Percentiles rank a stretch among this genome's conserved stretches.
Evolutionary conservation across 1,140 invertebrate species (phyloP).

Genomic region (Vanessa atalanta): DNA sequence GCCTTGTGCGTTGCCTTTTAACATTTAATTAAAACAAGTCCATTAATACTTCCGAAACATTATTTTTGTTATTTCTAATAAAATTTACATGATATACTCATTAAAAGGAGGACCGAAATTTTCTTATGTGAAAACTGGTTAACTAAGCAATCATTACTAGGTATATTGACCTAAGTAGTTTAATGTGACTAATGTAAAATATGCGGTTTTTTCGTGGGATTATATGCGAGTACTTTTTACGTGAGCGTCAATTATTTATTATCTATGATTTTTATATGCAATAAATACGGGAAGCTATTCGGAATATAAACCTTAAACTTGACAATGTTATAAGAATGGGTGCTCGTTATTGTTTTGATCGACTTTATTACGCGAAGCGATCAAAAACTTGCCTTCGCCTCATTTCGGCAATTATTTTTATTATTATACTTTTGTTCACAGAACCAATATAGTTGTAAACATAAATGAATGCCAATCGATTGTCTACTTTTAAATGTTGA

Average conservation of each 20-base stretch:
- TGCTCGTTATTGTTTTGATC: no score
- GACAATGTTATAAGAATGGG: no score
- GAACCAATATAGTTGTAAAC: no score
- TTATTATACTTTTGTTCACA: no score
- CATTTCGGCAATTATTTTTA: no score
- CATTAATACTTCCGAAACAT: conserved; percentile 15
- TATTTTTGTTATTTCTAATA: conserved; percentile 17
- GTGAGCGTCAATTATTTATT: neutral
- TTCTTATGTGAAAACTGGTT: conserved; percentile 14
- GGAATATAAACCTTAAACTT: no score
- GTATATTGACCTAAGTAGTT: conserved; percentile 13
- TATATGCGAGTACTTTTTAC: conserved; percentile 1
- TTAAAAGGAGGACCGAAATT: conserved; percentile 11
- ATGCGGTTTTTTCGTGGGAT: conserved; percentile 9
- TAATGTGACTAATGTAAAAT: conserved; percentile 1
- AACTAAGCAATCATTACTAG: conserved; percentile 7
- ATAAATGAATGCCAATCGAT: no score
- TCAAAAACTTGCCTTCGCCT: no score
- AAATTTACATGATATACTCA: conserved; percentile 15
- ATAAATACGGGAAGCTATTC: no score
- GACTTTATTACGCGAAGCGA: no score
- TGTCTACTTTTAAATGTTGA: no score
- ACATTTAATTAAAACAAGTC: conserved; percentile 17
- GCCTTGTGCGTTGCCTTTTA: conserved; percentile 7
- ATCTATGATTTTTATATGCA: no score